These are phyloP conservation scores for Sminthurinus aureus DNA, from an alignment of 2,888 invertebrate genomes.

Conservation along the genomic window DNA sequence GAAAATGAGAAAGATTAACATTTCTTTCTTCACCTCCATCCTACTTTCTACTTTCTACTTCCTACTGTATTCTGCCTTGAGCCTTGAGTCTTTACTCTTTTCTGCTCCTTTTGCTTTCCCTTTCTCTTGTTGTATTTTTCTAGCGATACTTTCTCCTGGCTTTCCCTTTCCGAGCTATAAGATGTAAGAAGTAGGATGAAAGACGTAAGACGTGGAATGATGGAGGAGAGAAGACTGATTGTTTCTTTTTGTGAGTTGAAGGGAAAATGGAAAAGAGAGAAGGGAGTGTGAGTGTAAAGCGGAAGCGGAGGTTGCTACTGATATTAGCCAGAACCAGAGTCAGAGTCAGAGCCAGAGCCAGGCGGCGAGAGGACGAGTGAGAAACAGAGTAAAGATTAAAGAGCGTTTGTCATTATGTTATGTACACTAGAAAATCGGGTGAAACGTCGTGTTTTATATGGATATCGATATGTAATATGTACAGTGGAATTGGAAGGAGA, in stretches of 20 bases:
- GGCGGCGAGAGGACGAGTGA: not conserved
- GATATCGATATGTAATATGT: no score
- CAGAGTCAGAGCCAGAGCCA: not conserved
- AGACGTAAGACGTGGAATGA: no score
- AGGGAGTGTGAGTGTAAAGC: not conserved
- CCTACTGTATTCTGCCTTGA: no score
- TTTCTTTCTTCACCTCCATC: not conserved
- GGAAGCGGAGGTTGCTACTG: not conserved
- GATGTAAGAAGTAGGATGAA: no score
- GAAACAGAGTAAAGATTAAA: not conserved
- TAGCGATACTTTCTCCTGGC: not conserved
- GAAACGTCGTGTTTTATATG: no score
- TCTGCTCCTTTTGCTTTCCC: not conserved
- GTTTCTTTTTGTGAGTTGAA: not conserved
- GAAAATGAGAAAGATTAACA: not conserved
- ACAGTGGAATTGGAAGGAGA: not conserved
- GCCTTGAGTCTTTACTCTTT: no score
- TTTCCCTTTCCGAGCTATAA: not conserved
- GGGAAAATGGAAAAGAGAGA: not conserved
- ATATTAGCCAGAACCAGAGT: not conserved
- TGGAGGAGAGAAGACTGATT: no score
- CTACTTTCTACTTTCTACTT: not conserved
- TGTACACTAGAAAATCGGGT: no score
- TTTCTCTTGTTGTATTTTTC: constrained; percentile 7
- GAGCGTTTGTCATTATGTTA: not conserved